Base-by-base conservation (phyloP, 2,888 invertebrate genomes). In the Phalera bucephala region DNA sequence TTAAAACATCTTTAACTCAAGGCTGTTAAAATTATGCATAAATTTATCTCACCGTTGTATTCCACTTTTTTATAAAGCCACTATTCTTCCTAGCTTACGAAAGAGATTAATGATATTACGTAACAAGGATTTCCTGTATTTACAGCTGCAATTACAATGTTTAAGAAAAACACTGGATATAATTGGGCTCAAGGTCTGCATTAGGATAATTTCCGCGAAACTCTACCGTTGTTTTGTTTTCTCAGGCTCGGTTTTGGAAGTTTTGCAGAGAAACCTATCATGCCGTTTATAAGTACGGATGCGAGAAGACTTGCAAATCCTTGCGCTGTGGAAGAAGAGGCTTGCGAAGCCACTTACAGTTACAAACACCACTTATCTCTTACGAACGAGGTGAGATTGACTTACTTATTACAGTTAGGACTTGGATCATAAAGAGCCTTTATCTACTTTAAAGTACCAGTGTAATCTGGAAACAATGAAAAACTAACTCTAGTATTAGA, bases 341-440 rank as follows among this genome's bases (percentile, higher is more conserved):
- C 64, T 0, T 97, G 97, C 69, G 93, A 94, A 36, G 93, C 94
- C 0, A 94, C 96, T 0, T 97, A 97, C 72, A 93, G 95, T 32
- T 97, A 95, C 73, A 92, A 92, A 38, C 96, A 97, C 73, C 94
- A 93, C 42, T 80, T 96, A 49, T 86, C 91, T 31, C 89, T 97
- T 1, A 95, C 95, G 1, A 86, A 90, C 19, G 81, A 95, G 75
- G 92, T 94, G 22, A 29, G 36, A n/a, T n/a, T n/a, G n/a, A n/a
- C n/a, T n/a, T n/a, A n/a, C n/a, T n/a, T n/a, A n/a, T n/a, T n/a
- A n/a, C n/a, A n/a, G n/a, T n/a, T n/a, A n/a, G n/a, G n/a, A n/a
- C n/a, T n/a, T n/a, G n/a, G n/a, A n/a, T n/a, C n/a, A n/a, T 21
- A 6, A 2, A 20, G 2, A 20, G 20, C 8, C 2, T 20, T 20